Percentiles rank a stretch among this genome's conserved stretches.
Conservation (phyloP, 2,113 vertebrate species). For the Oriolus oriolus region DNA sequence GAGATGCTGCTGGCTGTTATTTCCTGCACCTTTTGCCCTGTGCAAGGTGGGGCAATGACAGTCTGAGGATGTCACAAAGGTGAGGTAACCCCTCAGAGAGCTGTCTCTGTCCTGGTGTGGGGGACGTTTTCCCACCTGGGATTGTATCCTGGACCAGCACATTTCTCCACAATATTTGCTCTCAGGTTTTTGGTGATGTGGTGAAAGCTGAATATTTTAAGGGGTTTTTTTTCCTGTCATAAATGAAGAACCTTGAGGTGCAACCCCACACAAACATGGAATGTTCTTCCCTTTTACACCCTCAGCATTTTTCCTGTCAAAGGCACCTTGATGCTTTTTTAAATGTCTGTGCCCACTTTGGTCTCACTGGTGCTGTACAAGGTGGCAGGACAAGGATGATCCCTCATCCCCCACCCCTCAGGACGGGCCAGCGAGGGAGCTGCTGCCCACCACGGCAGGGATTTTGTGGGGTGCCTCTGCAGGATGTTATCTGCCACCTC, state of each 20-base stretch:
- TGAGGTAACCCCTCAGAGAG: too few species aligned
- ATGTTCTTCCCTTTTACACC: neutral
- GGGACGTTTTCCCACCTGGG: accelerated
- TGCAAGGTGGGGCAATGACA: neutral
- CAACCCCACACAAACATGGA: accelerated
- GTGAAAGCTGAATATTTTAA: neutral
- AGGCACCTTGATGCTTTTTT: neutral
- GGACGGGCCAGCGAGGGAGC: too few species aligned
- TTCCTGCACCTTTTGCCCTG: too few species aligned
- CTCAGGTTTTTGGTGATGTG: neutral
- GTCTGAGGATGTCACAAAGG: neutral
- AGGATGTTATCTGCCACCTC: too few species aligned
- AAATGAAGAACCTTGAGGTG: neutral
- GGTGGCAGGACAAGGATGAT: too few species aligned
- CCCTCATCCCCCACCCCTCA: too few species aligned
- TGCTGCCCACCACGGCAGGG: too few species aligned
- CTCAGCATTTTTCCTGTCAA: neutral
- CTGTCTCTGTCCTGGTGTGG: neutral
- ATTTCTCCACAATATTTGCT: neutral
- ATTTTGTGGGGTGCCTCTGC: too few species aligned
- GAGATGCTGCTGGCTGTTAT: neutral
- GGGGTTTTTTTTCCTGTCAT: accelerated
- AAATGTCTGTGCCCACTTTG: accelerated
- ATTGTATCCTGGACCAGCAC: neutral
- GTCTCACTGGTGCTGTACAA: too few species aligned